phyloP scores from a whole-genome alignment of 1,140 invertebrate genomes.

The Trachelipus rathkii region DNA sequence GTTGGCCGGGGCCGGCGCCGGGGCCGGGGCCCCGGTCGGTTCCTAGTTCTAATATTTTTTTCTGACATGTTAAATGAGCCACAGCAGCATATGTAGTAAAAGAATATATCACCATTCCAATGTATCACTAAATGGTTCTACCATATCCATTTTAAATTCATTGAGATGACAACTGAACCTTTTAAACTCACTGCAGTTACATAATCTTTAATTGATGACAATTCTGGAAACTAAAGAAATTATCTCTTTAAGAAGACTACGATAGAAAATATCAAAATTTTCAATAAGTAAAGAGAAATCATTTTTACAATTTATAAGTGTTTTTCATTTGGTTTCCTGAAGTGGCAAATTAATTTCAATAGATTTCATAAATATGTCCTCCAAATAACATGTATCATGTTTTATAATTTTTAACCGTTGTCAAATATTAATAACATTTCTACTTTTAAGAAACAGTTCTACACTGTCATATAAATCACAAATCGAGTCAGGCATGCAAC shows the following conservation, averaged over 20 bases:
- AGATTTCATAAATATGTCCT: conserved; percentile 28
- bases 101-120: conserved; percentile 35
- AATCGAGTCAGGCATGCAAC: conserved; percentile 35
- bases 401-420: conserved; percentile 27
- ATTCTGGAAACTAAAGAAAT: neutral
- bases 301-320: conserved; percentile 10
- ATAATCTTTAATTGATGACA: neutral
- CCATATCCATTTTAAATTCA: conserved; percentile 33
- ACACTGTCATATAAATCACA: conserved; percentile 26
- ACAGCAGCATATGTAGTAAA: conserved; percentile 17
- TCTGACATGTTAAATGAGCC: conserved; percentile 4
- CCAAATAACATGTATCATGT: conserved; percentile 22
- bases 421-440: neutral
- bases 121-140: conserved; percentile 39
- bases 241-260: neutral
- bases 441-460: neutral
- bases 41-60: conserved; percentile 28
- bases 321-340: neutral
- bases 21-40: too few relatives aligned
- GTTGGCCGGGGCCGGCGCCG: too few relatives aligned
- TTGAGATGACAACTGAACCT: too few relatives aligned
- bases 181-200: conserved; percentile 32
- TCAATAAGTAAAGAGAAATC: neutral
- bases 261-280: conserved; percentile 19
- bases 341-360: conserved; percentile 23